Evolutionary conservation across 2,888 invertebrate species (phyloP), one percentile per base, ranked within the genome.

Genomic region (Polylopha cassiicola): DNA sequence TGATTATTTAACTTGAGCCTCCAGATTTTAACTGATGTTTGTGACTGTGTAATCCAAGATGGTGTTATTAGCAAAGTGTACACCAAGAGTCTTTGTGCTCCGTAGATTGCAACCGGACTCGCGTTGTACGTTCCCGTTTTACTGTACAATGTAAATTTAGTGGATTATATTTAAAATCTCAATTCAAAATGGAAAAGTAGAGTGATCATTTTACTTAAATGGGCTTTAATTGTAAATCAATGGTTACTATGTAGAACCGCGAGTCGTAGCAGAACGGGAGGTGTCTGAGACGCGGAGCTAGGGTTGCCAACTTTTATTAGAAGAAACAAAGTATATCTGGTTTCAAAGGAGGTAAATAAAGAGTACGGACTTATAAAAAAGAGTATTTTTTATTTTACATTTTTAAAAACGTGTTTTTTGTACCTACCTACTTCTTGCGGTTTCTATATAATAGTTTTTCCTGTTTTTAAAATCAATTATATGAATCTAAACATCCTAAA

Each of bases 11-110:
- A 22, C 27, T 32, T 39, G 39, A 39, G 33, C n/a, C n/a, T 39
- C 33, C 28, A 33, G 39, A 33, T 37, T 55, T 49, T 47, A 48
- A 58, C 64, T 77, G 77, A 80, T 78, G 80, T 80, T 72, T 74
- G 85, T 85, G 84, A 84, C 71, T 75, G 84, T 85, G 85, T 85
- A 82, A 85, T 85, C 84, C 84, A 85, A 84, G 84, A 84, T 81
- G 77, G 82, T 84, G 82, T 85, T 65, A 66, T 74, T 71, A 75
- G 74, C 77, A 73, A 65, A 77, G 78, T 78, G 76, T 79, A 79
- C 79, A 80, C 79, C 84, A 82, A 86, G 84, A 85, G 85, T 81
- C 80, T 81, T 85, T 74, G 85, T 85, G 86, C 86, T 85, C 85
- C 81, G 82, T 79, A 71, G 81, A 84, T 81, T 86, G 86, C 85